A percentile compares a stretch with the other conserved stretches of the same genome.
Evolutionary conservation across 2,888 invertebrate genomes (phyloP).

Genomic region (Helicoverpa assulta): DNA sequence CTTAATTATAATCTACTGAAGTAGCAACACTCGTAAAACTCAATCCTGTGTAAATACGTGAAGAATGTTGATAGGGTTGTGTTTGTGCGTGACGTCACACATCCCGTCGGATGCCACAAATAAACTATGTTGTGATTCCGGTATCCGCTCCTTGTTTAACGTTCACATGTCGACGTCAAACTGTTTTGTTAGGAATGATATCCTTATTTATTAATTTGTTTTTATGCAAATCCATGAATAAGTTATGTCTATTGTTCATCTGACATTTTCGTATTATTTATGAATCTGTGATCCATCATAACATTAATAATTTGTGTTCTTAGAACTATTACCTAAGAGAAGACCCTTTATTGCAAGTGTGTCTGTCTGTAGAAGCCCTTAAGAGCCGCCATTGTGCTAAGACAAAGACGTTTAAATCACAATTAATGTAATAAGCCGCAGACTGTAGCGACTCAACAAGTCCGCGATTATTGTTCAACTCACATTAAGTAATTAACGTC

Average conservation of each 20-base stretch:
- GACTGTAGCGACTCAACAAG: slow-evolving; percentile 30
- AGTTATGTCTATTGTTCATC: not conserved
- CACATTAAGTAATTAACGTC: slow-evolving; percentile 5
- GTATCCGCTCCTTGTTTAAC: slow-evolving; percentile 26
- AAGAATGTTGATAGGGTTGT: slow-evolving; percentile 45
- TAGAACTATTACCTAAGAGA: not conserved
- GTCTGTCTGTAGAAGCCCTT: not conserved
- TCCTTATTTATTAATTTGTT: not conserved
- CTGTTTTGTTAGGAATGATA: slow-evolving; percentile 7
- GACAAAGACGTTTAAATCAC: slow-evolving; percentile 35
- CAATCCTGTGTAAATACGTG: slow-evolving; percentile 31
- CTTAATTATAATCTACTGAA: not conserved
- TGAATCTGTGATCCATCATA: no score
- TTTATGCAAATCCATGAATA: not conserved
- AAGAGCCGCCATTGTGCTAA: slow-evolving; percentile 3
- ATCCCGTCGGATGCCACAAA: slow-evolving; percentile 46
- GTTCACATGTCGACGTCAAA: slow-evolving; percentile 28
- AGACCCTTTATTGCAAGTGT: slow-evolving; percentile 1
- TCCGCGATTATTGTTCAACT: slow-evolving; percentile 24
- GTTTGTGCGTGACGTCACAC: slow-evolving; percentile 56
- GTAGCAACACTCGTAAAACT: slow-evolving; percentile 6
- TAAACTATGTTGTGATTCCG: slow-evolving; percentile 47
- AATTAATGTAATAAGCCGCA: slow-evolving; percentile 39
- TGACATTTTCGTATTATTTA: no score
- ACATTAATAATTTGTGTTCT: no score